Evolutionary conservation across 2,888 invertebrate species (phyloP).

Genomic region (Scaptodrosophila latifasciaeformis): DNA sequence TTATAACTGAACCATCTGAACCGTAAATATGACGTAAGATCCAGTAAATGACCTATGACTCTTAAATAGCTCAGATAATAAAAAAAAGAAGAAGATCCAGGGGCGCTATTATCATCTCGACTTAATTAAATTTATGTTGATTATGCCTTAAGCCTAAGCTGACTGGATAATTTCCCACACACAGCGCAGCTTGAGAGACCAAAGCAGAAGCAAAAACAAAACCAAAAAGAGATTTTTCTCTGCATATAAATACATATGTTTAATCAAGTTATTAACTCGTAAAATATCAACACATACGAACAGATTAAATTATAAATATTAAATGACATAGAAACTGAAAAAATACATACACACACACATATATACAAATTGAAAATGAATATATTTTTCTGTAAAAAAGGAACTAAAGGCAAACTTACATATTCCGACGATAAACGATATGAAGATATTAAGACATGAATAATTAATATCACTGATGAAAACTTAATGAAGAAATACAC

Average conservation of each 20-base stretch:
- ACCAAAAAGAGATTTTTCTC: conserved; percentile 31
- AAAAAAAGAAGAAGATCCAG: too few relatives aligned
- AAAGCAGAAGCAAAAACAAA: conserved; percentile 18
- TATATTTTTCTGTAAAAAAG: too few relatives aligned
- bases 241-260: too few relatives aligned
- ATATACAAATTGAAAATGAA: conserved; percentile 12
- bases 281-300: conserved; percentile 64
- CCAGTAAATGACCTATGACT: too few relatives aligned
- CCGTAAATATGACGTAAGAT: too few relatives aligned
- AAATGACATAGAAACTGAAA: conserved; percentile 54
- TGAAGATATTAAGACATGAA: conserved; percentile 68
- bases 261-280: conserved; percentile 68
- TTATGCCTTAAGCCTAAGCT: conserved; percentile 27
- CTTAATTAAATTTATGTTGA: conserved; percentile 54
- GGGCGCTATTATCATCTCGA: conserved; percentile 17
- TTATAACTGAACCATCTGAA: too few relatives aligned
- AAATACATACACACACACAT: conserved; percentile 22
- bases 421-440: conserved; percentile 48
- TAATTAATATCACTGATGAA: conserved; percentile 69
- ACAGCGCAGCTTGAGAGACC: conserved; percentile 28
- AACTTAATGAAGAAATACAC: conserved; percentile 66
- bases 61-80: too few relatives aligned
- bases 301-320: conserved; percentile 65
- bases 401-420: conserved; percentile 46
- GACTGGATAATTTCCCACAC: conserved; percentile 51